A percentile compares a stretch with the other conserved stretches of the same genome.
Evolutionary conservation across 1,140 invertebrate genomes (phyloP).

Genomic region (Cotesia typhae): DNA sequence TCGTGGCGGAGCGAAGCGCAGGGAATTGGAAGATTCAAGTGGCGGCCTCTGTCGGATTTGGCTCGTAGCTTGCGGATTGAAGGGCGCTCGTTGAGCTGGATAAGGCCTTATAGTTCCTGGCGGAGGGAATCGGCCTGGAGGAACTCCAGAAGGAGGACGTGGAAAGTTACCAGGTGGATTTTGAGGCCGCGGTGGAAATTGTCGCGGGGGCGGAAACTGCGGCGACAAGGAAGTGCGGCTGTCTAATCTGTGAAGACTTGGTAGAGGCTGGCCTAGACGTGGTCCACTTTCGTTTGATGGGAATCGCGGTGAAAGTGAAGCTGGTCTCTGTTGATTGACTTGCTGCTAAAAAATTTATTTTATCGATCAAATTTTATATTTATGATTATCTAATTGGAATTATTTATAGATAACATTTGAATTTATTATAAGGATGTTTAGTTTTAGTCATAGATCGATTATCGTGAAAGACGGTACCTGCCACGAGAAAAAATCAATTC

Average conservation of each 20-base stretch:
- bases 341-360: conserved; percentile 43
- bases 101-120: conserved; percentile 21
- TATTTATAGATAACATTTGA: background rate
- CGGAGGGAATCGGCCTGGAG: conserved; percentile 18
- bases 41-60: conserved; percentile 30
- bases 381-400: background rate
- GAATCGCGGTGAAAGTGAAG: conserved; percentile 45
- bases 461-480: no score
- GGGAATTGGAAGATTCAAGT: conserved; percentile 9
- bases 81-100: conserved; percentile 30
- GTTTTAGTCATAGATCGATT: no score
- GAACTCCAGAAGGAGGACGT: conserved; percentile 26
- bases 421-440: background rate
- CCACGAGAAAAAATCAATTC: no score
- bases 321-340: conserved; percentile 38
- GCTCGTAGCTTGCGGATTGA: conserved; percentile 35
- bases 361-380: background rate
- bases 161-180: conserved; percentile 27
- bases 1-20: background rate
- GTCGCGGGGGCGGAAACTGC: conserved; percentile 38
- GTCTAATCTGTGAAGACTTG: conserved; percentile 62
- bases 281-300: conserved; percentile 54
- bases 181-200: conserved; percentile 35
- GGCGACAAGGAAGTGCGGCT: conserved; percentile 54
- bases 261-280: conserved; percentile 45